Conservation (phyloP, 1,140 invertebrate species). For the Micrasema minimum region DNA sequence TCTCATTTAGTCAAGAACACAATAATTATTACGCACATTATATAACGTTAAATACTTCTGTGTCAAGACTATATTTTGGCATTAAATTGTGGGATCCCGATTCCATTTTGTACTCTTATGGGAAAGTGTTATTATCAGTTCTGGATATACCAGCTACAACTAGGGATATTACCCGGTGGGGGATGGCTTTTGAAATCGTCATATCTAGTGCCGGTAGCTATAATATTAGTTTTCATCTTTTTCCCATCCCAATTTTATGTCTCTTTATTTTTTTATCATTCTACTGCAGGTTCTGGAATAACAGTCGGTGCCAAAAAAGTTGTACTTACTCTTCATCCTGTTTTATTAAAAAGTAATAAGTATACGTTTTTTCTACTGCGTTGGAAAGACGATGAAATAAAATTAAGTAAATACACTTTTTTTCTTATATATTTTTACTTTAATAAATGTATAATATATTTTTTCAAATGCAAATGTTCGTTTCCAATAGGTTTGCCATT, state of each 20-base stretch:
- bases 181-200: slow-evolving; percentile 57
- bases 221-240: background rate
- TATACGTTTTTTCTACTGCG: slow-evolving; percentile 8
- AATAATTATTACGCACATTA: slow-evolving; percentile 50
- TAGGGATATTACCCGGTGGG: slow-evolving; percentile 55
- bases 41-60: slow-evolving; percentile 52
- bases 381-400: slow-evolving; percentile 4
- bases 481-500: slow-evolving; percentile 9
- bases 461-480: too few species aligned
- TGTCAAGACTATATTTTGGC: slow-evolving; percentile 57
- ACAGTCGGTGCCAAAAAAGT: background rate
- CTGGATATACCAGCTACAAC: slow-evolving; percentile 56
- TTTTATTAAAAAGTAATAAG: background rate
- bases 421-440: background rate
- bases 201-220: slow-evolving; percentile 56
- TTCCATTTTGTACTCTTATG: slow-evolving; percentile 54
- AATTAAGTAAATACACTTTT: slow-evolving; percentile 9
- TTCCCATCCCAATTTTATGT: background rate
- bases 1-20: background rate
- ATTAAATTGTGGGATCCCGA: slow-evolving; percentile 62
- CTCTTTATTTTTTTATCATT: background rate
- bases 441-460: too few species aligned
- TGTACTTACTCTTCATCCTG: background rate
- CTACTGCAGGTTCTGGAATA: slow-evolving; percentile 14
- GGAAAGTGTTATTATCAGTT: slow-evolving; percentile 55